Conservation (phyloP, 1,140 invertebrate species). For the Andrena cerasifolii region DNA sequence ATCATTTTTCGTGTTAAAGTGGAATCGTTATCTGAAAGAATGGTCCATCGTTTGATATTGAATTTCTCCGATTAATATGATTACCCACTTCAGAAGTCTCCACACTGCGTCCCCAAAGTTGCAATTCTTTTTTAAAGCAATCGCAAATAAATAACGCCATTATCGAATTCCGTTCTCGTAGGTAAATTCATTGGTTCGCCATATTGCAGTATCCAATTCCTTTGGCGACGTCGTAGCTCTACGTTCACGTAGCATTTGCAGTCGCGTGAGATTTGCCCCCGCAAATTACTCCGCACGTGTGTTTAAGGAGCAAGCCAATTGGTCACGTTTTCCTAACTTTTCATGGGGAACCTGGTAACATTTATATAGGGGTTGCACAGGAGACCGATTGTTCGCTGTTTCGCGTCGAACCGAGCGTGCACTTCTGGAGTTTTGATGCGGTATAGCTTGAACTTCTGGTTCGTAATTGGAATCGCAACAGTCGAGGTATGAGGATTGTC, state of each 20-base stretch:
- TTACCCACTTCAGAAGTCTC: neutral
- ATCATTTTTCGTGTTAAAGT: no score
- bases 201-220: slow-evolving; percentile 27
- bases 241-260: slow-evolving; percentile 5
- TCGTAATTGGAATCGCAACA: neutral
- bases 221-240: neutral
- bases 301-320: slow-evolving; percentile 14
- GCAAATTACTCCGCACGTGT: slow-evolving; percentile 34
- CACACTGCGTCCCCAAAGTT: neutral
- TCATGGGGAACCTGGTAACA: neutral
- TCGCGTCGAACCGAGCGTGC: neutral
- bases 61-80: neutral
- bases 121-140: no score
- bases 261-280: neutral
- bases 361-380: neutral
- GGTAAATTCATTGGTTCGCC: slow-evolving; percentile 13
- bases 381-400: slow-evolving; percentile 10
- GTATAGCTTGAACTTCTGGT: no score
- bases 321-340: slow-evolving; percentile 37
- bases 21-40: no score
- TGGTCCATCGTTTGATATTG: no score
- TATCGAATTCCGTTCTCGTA: slow-evolving; percentile 14
- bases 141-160: neutral
- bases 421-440: neutral
- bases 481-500: neutral